Conservation (phyloP, 2,113 vertebrate genomes). For the Mellivora capensis region DNA sequence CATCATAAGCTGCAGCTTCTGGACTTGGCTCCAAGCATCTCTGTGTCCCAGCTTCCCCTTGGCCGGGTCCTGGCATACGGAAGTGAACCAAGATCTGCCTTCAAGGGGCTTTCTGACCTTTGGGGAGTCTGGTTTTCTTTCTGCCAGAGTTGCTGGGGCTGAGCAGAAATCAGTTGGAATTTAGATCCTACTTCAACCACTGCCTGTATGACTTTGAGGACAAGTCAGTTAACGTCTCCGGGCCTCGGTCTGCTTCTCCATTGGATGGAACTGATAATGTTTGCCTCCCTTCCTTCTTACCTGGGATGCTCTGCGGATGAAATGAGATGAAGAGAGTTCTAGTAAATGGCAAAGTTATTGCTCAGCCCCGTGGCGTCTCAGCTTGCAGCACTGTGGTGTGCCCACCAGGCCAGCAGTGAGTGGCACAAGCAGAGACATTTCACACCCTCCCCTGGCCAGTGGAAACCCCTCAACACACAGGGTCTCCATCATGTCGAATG, state of each 20-base stretch:
- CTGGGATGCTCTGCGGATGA: neutral
- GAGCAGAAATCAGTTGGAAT: neutral
- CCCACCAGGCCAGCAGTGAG: neutral
- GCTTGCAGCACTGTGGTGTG: neutral
- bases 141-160: neutral
- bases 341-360: neutral
- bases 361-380: neutral
- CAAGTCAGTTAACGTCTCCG: neutral
- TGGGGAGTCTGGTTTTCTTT: neutral
- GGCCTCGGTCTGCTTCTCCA: neutral
- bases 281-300: neutral
- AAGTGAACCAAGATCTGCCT: neutral
- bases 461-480: neutral
- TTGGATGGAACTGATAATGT: neutral
- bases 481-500: neutral
- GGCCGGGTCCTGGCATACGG: neutral
- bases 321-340: neutral
- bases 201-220: neutral
- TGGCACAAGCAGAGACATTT: neutral
- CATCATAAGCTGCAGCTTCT: neutral
- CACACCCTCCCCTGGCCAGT: neutral
- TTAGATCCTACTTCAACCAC: neutral
- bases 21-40: neutral
- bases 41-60: neutral
- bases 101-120: conserved; percentile 34